Percentiles rank a stretch among this genome's conserved stretches.
Conservation (phyloP, 1,140 invertebrate species). For the Heliconius congener region DNA sequence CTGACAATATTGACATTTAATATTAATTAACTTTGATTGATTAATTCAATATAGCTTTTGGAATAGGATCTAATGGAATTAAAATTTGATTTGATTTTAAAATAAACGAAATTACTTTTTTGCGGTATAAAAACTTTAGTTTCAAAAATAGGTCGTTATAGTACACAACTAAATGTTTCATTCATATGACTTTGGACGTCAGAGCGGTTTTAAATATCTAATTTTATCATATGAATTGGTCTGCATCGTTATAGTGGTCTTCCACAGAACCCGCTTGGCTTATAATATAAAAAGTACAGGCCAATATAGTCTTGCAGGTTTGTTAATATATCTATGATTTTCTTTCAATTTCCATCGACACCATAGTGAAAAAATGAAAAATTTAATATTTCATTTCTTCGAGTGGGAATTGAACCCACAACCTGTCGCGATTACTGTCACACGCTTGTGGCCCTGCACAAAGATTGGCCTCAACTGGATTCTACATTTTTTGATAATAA, state of each 20-base stretch:
- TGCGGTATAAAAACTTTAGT: not conserved
- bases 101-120: not conserved
- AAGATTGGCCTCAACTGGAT: too few species aligned
- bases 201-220: slow-evolving; percentile 6
- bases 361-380: too few species aligned
- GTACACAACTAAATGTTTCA: not conserved
- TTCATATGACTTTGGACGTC: not conserved
- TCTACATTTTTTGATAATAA: too few species aligned
- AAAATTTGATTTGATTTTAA: not conserved
- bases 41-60: not conserved
- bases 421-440: too few species aligned
- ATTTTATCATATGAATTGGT: slow-evolving; percentile 11
- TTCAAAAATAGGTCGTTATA: not conserved
- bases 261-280: not conserved
- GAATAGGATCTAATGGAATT: not conserved
- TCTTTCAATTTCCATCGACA: too few species aligned
- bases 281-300: not conserved
- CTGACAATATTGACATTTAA: not conserved
- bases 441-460: too few species aligned
- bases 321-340: too few species aligned
- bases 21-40: not conserved
- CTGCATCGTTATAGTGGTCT: not conserved
- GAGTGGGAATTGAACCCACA: too few species aligned
- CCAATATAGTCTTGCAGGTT: too few species aligned
- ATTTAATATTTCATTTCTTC: too few species aligned